phyloP scores from a whole-genome alignment of 1,140 invertebrate genomes.

The Homarus americanus region DNA sequence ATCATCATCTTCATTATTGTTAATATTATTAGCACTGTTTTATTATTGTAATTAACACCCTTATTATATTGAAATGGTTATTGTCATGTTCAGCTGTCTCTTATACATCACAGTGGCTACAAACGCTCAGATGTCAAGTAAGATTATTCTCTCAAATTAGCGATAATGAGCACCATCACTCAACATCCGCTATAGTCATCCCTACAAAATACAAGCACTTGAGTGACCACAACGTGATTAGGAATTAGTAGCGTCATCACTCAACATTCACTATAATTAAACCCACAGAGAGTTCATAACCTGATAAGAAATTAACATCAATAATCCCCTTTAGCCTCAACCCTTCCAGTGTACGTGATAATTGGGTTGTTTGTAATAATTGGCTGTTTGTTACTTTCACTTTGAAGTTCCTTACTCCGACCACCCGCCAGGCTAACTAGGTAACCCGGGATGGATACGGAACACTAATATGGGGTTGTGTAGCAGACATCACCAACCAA shows the following conservation, averaged over 20 bases:
- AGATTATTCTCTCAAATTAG: not conserved
- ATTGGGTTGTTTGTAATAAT: constrained; percentile 65
- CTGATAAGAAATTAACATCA: constrained; percentile 40
- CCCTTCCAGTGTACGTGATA: constrained; percentile 44
- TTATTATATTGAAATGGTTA: no score
- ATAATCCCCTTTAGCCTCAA: constrained; percentile 9
- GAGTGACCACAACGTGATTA: not conserved
- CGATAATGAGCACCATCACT: not conserved
- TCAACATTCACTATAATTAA: not conserved
- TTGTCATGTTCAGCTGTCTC: no score
- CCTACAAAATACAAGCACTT: not conserved
- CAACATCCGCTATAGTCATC: not conserved
- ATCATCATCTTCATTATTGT: no score
- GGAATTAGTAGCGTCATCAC: not conserved
- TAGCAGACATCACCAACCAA: not conserved
- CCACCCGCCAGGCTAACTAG: constrained; percentile 16
- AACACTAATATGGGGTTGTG: constrained; percentile 40
- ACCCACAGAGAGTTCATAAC: not conserved
- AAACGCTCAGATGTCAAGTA: no score
- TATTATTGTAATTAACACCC: no score
- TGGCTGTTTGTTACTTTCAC: constrained; percentile 55
- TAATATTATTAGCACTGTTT: no score
- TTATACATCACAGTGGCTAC: no score
- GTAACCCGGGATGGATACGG: constrained; percentile 26
- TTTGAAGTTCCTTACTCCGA: constrained; percentile 46